Evolutionary conservation across 2,888 invertebrate species (phyloP), one percentile per base, ranked within the genome.

Genomic region (Anagyrus pseudococci): DNA sequence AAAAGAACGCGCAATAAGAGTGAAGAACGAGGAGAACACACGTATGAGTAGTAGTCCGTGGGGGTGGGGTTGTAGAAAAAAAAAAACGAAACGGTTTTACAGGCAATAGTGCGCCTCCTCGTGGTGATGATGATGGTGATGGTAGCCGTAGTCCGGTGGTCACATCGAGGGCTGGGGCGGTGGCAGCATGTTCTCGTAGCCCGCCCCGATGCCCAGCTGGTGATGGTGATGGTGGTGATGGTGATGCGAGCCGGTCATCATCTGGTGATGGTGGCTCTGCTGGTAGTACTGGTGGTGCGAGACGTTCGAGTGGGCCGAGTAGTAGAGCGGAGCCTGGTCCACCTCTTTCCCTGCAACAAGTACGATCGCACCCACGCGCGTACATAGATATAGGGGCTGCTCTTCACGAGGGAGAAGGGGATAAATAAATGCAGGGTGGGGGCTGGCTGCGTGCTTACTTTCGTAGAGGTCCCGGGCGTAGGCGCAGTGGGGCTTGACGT

Each of bases 91-190:
- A 37, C 4, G 40, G 17, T n/a, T n/a, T 43, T n/a, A 19, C 17
- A 19, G n/a, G 43, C 17, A 19, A 10, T 47, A 23, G 10, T 47
- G 47, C 23, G 22, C 58, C 26, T 26, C 43, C n/a, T 26, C 20
- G 26, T n/a, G 17, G 2, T n/a, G 53, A 4, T 8, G 49, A 37
- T 47, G 43, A 10, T 44, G 29, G 33, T n/a, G 33, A 49, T 50
- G 37, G 49, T 52, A 15, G 20, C 56, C 49, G 43, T 55, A 58
- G 37, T 61, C 73, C 58, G 70, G 67, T 62, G 73, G 79, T 80
- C 80, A 80, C 77, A 80, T 80, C 25, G 80, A 75, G 56, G 78
- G 78, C 55, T 78, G 79, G 0, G 78, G 74, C 1, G 78, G 79
- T 53, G 78, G 75, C 49, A 79, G 61, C 77, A 77, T 77, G 54